Base-by-base conservation (phyloP, 1,140 invertebrate species). In the Hirudo medicinalis region DNA sequence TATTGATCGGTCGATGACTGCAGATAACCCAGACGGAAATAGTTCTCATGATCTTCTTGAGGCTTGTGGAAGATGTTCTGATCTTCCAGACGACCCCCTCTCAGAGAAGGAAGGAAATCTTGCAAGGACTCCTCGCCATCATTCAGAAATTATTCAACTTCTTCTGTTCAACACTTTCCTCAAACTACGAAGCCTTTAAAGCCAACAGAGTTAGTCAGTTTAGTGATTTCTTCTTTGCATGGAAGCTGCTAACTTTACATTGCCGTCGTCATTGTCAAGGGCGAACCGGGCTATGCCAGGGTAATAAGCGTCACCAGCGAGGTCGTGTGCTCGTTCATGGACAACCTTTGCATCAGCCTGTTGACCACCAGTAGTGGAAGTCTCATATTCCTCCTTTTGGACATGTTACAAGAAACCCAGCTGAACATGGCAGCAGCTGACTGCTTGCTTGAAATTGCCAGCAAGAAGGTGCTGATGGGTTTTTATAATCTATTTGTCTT, bases 1-100 rank as follows among this genome's bases (percentile, higher is more conserved):
- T 3, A 36, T 36, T 36, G 32, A 36, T 36, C 32, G 32, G 6
- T 49, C 11, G 43, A 49, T 49, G 43, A 17, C 72, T 72, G 49
- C 72, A 81, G 79, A 88, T 89, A 77, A 86, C 87, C 25, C 91
- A 93, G 76, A 92, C 90, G 11, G 91, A 95, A 80, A 83, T 94
- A 43, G 91, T 94, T 20, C 80, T 94, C 17, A 83, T 91, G 72
- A 88, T 94, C 0, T 91, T 94, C 76, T 81, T 93, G 3, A 84
- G 91, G 66, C 84, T 96, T 11, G 90, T 91, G 19, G 92, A 96
- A 80, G 92, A 94, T 85, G 89, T 94, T 69, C 90, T 91, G 11
- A 86, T 90, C 15, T 82, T 94, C 73, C 89, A 89, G 82, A 88
- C 78, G 74, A 53, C 80, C 13, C 77, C 81, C 60, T 75, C 76